Conservation (phyloP, 1,140 invertebrate species). For the Anastrepha obliqua region DNA sequence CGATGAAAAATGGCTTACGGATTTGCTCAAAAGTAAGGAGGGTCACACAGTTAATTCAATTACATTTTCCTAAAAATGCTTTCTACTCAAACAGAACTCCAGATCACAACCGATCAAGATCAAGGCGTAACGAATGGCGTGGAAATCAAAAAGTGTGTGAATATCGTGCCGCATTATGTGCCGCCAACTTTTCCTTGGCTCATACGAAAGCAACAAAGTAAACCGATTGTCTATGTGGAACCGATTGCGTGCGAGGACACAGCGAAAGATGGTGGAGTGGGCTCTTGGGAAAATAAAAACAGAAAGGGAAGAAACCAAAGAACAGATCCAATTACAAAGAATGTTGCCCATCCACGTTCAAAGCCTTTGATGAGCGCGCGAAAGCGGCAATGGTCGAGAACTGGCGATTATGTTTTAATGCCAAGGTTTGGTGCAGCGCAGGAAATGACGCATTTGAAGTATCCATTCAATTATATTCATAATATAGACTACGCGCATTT, state of each 20-base stretch:
- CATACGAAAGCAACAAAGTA: slow-evolving; percentile 20
- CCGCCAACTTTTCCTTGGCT: slow-evolving; percentile 23
- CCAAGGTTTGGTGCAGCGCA: neutral
- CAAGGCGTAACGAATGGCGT: neutral
- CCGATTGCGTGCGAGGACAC: neutral
- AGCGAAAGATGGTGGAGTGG: neutral
- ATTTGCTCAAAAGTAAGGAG: neutral
- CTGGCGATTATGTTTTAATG: neutral
- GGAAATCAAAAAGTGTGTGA: neutral
- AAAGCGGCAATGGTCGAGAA: neutral
- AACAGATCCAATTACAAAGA: neutral
- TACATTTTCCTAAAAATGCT: neutral
- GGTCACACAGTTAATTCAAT: neutral
- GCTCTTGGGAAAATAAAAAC: neutral
- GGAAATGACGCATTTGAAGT: neutral
- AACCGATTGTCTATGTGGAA: slow-evolving; percentile 5
- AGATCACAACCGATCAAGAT: neutral
- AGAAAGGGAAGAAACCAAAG: neutral
- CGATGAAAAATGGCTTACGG: neutral
- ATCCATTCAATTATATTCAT: neutral
- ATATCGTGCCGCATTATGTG: slow-evolving; percentile 5
- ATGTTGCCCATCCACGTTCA: neutral
- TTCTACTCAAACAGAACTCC: neutral
- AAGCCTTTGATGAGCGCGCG: neutral
- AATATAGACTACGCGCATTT: neutral